Conservation (phyloP, 2,888 invertebrate genomes). For the Mantis religiosa region DNA sequence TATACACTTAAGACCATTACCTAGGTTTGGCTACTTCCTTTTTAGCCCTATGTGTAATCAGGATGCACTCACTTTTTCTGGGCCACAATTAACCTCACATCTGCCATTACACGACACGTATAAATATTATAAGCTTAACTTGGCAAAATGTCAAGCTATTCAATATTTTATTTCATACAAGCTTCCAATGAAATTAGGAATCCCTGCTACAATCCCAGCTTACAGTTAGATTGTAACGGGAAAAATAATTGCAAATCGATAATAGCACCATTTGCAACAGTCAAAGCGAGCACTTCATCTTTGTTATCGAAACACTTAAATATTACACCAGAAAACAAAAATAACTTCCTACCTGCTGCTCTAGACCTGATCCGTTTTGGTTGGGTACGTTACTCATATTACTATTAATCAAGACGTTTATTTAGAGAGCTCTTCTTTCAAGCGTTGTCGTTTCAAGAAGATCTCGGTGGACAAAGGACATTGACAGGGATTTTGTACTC, state of each 20-base stretch:
- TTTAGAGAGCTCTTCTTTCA: slow-evolving; percentile 35
- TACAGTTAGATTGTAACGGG: not conserved
- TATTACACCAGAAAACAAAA: not conserved
- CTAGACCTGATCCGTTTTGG: slow-evolving; percentile 99
- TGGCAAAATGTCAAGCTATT: not conserved
- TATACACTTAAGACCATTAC: not conserved
- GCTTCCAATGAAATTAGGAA: not conserved
- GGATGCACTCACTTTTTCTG: not conserved
- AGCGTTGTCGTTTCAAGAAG: slow-evolving; percentile 35
- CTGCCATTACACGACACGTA: slow-evolving; percentile 30
- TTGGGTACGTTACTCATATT: slow-evolving; percentile 99
- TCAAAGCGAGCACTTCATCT: not conserved
- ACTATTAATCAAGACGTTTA: slow-evolving; percentile 76
- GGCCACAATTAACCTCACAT: not conserved
- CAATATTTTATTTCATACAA: not conserved
- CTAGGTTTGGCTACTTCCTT: not conserved
- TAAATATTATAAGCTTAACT: not conserved
- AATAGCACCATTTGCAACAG: not conserved
- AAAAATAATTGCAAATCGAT: not conserved
- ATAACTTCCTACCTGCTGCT: slow-evolving; percentile 87
- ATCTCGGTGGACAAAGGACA: slow-evolving; percentile 35
- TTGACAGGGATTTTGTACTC: slow-evolving; percentile 23
- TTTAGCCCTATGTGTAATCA: not conserved
- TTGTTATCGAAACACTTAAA: not conserved
- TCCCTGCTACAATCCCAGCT: not conserved